These are phyloP conservation scores for Embiotoca jacksoni DNA, from an alignment of 2,113 vertebrate genomes.

Conservation along the genomic window DNA sequence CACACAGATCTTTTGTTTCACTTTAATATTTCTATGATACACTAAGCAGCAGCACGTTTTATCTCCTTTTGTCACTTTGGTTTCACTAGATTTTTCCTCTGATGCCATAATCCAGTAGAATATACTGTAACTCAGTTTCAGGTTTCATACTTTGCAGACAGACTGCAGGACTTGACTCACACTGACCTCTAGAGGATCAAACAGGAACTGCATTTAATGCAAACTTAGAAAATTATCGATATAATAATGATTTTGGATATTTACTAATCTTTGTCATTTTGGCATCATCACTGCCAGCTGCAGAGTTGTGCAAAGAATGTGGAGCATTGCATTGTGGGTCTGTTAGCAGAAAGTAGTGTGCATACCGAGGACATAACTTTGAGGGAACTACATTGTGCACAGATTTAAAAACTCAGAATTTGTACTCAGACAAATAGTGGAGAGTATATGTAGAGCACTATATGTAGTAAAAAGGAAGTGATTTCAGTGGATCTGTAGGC, in stretches of 20 bases:
- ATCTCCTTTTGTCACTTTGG: not conserved
- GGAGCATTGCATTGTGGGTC: not conserved
- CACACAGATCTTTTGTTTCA: not conserved
- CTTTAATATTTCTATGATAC: not conserved
- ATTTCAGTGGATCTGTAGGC: too few relatives aligned
- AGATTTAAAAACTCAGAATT: too few relatives aligned
- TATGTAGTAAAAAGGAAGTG: too few relatives aligned
- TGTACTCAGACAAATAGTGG: too few relatives aligned
- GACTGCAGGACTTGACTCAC: slow-evolving; percentile 31
- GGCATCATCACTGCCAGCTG: too few relatives aligned
- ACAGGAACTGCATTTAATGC: slow-evolving; percentile 4
- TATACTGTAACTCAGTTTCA: not conserved
- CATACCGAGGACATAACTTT: too few relatives aligned
- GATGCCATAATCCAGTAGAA: not conserved
- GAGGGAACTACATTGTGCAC: too few relatives aligned
- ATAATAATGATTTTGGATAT: not conserved
- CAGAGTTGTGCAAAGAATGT: not conserved
- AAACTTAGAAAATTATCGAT: not conserved
- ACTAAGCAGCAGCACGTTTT: not conserved
- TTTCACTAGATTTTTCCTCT: not conserved
- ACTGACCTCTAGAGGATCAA: slow-evolving; percentile 51
- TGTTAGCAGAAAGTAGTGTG: not conserved
- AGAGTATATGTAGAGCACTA: too few relatives aligned
- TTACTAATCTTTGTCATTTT: too few relatives aligned
- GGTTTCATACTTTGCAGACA: not conserved